Evolutionary conservation across 2,888 invertebrate genomes (phyloP).

Genomic region (Invenusta paracnida): DNA sequence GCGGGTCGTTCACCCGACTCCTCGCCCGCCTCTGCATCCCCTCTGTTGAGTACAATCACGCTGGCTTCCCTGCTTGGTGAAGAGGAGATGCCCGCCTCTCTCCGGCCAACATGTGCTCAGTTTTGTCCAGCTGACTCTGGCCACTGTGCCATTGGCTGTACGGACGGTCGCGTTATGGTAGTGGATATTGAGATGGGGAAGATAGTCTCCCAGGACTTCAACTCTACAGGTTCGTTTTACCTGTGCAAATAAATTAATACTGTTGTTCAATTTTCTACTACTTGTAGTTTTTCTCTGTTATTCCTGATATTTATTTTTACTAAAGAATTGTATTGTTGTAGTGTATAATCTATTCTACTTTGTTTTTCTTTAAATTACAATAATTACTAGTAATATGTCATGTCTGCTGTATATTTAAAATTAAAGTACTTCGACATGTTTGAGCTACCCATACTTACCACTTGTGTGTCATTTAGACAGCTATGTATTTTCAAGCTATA

Average conservation of each 20-base stretch:
- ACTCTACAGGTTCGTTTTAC: neutral
- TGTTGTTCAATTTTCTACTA: too few species aligned
- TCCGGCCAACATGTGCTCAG: neutral
- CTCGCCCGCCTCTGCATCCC: neutral
- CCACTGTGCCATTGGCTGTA: neutral
- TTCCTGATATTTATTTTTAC: too few species aligned
- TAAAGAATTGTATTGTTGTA: too few species aligned
- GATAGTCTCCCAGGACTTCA: neutral
- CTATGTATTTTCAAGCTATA: slow-evolving; percentile 47
- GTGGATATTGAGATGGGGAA: neutral
- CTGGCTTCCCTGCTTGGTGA: neutral
- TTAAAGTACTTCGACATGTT: too few species aligned
- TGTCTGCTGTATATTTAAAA: too few species aligned
- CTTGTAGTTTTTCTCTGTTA: too few species aligned
- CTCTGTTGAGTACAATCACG: neutral
- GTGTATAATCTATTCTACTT: too few species aligned
- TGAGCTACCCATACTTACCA: too few species aligned
- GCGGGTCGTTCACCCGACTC: neutral
- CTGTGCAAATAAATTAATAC: neutral
- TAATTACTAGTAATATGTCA: too few species aligned
- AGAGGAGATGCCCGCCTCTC: neutral
- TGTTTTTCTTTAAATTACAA: too few species aligned
- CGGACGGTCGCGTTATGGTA: neutral
- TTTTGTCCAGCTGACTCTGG: neutral
- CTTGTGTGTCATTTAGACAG: neutral